A percentile compares a stretch with the other conserved stretches of the same genome.
Evolutionary conservation across 2,888 invertebrate genomes (phyloP).

Genomic region (Capitulum mitella): DNA sequence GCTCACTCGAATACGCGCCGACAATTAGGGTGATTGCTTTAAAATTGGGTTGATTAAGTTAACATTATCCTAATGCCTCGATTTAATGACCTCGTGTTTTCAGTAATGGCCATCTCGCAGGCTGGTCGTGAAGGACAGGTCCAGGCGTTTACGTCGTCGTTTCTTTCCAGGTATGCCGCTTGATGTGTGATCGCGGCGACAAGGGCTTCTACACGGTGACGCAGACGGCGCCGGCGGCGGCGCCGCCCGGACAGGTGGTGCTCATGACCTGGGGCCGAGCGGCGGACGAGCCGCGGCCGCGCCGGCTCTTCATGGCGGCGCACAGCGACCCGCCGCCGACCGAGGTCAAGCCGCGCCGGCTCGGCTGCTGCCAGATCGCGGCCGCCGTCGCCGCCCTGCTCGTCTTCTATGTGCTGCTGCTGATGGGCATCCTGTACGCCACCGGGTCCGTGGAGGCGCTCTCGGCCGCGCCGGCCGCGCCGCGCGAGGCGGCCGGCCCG

Average conservation of each 20-base stretch:
- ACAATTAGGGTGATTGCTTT: too few relatives aligned
- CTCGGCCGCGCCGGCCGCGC: neutral
- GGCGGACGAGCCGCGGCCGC: neutral
- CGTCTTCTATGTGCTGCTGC: neutral
- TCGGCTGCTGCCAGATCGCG: neutral
- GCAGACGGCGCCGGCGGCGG: neutral
- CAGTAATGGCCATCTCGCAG: too few relatives aligned
- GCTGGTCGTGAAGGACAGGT: too few relatives aligned
- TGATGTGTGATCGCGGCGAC: neutral
- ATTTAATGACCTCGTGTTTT: too few relatives aligned
- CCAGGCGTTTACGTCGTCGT: too few relatives aligned
- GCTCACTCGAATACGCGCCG: too few relatives aligned
- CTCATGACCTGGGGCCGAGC: constrained; percentile 7
- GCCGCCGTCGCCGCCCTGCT: constrained; percentile 1
- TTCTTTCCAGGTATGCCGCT: neutral
- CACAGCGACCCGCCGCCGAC: neutral
- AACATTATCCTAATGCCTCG: too few relatives aligned
- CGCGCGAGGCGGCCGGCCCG: neutral
- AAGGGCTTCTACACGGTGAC: neutral
- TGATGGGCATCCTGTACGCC: constrained; percentile 1
- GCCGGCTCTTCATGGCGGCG: neutral
- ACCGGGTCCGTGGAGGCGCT: neutral
- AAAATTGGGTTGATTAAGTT: too few relatives aligned
- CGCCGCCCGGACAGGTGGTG: neutral
- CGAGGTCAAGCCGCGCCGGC: neutral